phyloP scores from a whole-genome alignment of 2,888 invertebrate genomes.

The Pristionchus fissidentatus region DNA sequence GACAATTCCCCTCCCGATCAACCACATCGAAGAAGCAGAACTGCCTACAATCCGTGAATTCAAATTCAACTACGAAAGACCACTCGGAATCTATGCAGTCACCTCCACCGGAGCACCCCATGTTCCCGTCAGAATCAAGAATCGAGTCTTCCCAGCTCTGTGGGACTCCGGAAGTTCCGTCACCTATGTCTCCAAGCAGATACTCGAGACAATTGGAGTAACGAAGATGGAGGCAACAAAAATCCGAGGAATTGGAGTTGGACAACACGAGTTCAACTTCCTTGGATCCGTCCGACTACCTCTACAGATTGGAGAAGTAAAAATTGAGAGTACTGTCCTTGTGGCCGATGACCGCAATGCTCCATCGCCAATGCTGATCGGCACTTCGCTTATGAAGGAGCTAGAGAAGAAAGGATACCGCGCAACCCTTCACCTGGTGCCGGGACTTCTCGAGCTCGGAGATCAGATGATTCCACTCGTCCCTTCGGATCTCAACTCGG shows the following conservation, averaged over 20 bases:
- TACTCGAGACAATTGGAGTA: neutral
- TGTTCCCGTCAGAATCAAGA: slow-evolving; percentile 18
- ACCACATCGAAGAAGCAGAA: no score
- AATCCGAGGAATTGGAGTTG: neutral
- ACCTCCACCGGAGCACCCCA: neutral
- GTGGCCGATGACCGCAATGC: slow-evolving; percentile 17
- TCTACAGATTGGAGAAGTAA: neutral
- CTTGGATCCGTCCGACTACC: neutral
- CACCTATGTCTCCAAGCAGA: slow-evolving; percentile 28
- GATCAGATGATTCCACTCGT: slow-evolving; percentile 16
- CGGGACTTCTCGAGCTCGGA: slow-evolving; percentile 11
- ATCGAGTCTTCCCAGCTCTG: slow-evolving; percentile 23
- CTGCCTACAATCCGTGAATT: neutral
- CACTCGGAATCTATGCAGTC: neutral
- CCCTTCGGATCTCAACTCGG: neutral
- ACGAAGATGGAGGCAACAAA: neutral
- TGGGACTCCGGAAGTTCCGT: slow-evolving; percentile 44
- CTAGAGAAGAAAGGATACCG: neutral
- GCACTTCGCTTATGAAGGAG: slow-evolving; percentile 12
- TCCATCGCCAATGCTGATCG: slow-evolving; percentile 35
- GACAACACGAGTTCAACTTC: neutral
- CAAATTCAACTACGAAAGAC: no score
- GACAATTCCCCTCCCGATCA: no score
- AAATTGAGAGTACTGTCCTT: slow-evolving; percentile 27
- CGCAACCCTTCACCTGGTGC: neutral